phyloP scores from a whole-genome alignment of 2,888 invertebrate genomes.

The Macrostomum cliftonense region DNA sequence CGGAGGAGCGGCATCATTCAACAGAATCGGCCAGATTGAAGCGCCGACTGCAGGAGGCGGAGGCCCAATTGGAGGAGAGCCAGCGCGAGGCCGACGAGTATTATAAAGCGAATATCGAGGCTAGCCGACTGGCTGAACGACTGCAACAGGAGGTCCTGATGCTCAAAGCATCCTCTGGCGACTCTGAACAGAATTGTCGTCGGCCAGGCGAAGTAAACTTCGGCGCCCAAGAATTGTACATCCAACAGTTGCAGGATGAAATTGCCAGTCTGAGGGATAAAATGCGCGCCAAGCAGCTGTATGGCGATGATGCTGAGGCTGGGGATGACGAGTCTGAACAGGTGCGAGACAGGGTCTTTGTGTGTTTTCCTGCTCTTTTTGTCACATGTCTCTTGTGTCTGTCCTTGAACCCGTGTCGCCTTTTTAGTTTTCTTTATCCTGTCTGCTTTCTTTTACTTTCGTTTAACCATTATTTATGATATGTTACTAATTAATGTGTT shows the following conservation, averaged over 20 bases:
- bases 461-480: no score
- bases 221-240: slow-evolving; percentile 26
- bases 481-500: no score
- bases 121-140: slow-evolving; percentile 27
- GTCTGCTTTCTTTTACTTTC: no score
- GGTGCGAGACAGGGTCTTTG: background rate
- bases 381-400: no score
- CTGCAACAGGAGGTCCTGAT: slow-evolving; percentile 23
- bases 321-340: background rate
- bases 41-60: slow-evolving; percentile 23
- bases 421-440: no score
- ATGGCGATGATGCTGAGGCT: background rate
- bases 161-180: background rate
- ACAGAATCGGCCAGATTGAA: slow-evolving; percentile 23
- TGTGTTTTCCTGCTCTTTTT: no score
- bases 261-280: slow-evolving; percentile 17
- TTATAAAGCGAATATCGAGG: slow-evolving; percentile 27
- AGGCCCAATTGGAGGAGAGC: slow-evolving; percentile 26
- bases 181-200: no score
- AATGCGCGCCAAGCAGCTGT: background rate
- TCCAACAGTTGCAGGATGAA: slow-evolving; percentile 34
- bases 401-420: background rate
- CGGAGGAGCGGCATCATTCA: slow-evolving; percentile 20
- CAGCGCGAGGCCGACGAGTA: slow-evolving; percentile 34
- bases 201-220: slow-evolving; percentile 5